Evolutionary conservation across 2,888 invertebrate genomes (phyloP).

Genomic region (Erynnis tages): DNA sequence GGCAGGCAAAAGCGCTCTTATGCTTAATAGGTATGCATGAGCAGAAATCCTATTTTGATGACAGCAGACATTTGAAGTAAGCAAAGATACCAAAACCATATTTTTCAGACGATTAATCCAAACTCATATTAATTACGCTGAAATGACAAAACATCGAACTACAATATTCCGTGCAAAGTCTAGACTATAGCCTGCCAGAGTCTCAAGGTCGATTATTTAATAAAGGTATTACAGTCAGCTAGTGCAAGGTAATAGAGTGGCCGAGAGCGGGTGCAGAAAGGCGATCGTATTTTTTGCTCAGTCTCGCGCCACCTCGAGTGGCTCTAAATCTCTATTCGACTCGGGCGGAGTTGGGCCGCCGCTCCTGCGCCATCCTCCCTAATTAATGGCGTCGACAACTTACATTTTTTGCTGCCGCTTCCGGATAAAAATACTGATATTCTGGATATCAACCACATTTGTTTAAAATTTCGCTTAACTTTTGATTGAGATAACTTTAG

Average conservation of each 20-base stretch:
- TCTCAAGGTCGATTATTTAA: background rate
- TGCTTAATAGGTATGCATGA: too few relatives aligned
- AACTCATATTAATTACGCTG: too few relatives aligned
- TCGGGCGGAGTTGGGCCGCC: slow-evolving; percentile 15
- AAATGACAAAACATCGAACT: background rate
- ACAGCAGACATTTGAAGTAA: too few relatives aligned
- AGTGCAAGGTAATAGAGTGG: slow-evolving; percentile 17
- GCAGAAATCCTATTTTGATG: too few relatives aligned
- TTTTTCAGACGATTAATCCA: too few relatives aligned
- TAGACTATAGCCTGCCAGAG: background rate
- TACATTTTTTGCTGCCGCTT: slow-evolving; percentile 6
- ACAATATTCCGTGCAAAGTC: background rate
- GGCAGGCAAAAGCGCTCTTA: too few relatives aligned
- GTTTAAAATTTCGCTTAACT: background rate
- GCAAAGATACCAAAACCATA: too few relatives aligned
- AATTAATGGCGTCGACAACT: slow-evolving; percentile 7
- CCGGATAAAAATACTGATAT: background rate
- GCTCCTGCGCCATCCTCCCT: slow-evolving; percentile 2
- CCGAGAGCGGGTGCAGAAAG: slow-evolving; percentile 7
- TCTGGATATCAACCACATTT: background rate
- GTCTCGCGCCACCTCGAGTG: slow-evolving; percentile 23
- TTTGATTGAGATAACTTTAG: too few relatives aligned
- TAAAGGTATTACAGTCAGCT: slow-evolving; percentile 3
- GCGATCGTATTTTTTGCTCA: slow-evolving; percentile 19
- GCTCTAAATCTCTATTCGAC: slow-evolving; percentile 20